Percentiles rank a stretch among this genome's conserved stretches.
Evolutionary conservation across 2,113 vertebrate genomes (phyloP).

Genomic region (Entomyzon cyanotis): DNA sequence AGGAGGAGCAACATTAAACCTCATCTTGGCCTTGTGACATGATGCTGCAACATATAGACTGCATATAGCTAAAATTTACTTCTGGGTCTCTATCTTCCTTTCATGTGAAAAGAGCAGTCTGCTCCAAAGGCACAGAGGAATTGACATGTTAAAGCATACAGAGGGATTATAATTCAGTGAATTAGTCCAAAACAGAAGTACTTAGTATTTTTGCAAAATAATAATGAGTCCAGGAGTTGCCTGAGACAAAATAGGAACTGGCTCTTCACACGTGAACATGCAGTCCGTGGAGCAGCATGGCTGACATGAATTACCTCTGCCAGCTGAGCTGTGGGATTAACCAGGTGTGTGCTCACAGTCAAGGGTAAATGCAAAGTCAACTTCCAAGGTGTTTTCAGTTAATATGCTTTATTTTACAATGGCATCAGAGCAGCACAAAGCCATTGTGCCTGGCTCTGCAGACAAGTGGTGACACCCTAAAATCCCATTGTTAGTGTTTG

Average conservation of each 20-base stretch:
- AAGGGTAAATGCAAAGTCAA: neutral
- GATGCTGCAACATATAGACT: neutral
- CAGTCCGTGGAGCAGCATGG: neutral
- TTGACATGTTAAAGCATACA: neutral
- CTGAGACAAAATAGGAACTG: neutral
- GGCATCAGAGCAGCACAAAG: neutral
- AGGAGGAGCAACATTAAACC: neutral
- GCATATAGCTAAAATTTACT: neutral
- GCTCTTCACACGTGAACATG: neutral
- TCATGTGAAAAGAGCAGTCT: neutral
- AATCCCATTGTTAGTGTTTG: neutral
- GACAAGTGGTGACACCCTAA: neutral
- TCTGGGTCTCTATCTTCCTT: neutral
- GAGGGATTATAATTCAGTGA: neutral
- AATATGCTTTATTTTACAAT: neutral
- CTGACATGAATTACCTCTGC: accelerated
- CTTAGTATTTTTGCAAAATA: neutral
- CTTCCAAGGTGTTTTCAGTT: neutral
- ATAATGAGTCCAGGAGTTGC: neutral
- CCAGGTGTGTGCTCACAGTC: neutral
- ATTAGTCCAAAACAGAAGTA: neutral
- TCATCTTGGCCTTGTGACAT: neutral
- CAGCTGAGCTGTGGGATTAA: neutral
- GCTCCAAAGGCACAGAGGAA: neutral
- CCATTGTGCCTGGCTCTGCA: neutral